phyloP scores from a whole-genome alignment of 2,113 vertebrate species.

The Caranx melampygus region DNA sequence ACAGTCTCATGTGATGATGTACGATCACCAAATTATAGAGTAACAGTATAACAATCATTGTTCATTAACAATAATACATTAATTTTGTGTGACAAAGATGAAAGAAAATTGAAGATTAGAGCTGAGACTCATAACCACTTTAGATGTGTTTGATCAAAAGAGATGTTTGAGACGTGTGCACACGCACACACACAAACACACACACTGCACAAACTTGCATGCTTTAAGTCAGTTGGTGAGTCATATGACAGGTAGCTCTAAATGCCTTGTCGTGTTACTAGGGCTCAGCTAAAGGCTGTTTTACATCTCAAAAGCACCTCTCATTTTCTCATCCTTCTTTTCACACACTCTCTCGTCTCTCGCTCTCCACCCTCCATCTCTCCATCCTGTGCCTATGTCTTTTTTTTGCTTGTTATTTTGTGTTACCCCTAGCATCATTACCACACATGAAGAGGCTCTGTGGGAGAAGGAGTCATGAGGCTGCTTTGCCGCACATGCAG shows the following conservation, averaged over 20 bases:
- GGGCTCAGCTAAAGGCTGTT: constrained; percentile 62
- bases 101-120: background rate
- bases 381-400: constrained; percentile 32
- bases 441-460: constrained; percentile 68
- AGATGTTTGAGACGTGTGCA: constrained; percentile 6
- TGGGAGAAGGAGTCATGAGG: constrained; percentile 65
- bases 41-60: background rate
- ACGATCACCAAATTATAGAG: background rate
- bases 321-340: constrained; percentile 53
- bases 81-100: background rate
- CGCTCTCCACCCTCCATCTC: constrained; percentile 7
- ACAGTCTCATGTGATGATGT: constrained; percentile 17
- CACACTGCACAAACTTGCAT: background rate
- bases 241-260: constrained; percentile 58
- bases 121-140: constrained; percentile 8
- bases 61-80: background rate
- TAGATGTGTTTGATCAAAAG: constrained; percentile 26
- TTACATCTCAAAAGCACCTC: constrained; percentile 77
- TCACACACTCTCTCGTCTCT: constrained; percentile 30
- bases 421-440: constrained; percentile 48
- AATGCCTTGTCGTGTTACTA: constrained; percentile 64
- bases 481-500: constrained; percentile 37
- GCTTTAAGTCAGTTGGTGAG: constrained; percentile 33
- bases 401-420: constrained; percentile 52
- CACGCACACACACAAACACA: background rate